A percentile compares a stretch with the other conserved stretches of the same genome.
These are phyloP conservation scores for Bruchidius siliquastri DNA, from an alignment of 2,888 invertebrate genomes.

Conservation along the genomic window DNA sequence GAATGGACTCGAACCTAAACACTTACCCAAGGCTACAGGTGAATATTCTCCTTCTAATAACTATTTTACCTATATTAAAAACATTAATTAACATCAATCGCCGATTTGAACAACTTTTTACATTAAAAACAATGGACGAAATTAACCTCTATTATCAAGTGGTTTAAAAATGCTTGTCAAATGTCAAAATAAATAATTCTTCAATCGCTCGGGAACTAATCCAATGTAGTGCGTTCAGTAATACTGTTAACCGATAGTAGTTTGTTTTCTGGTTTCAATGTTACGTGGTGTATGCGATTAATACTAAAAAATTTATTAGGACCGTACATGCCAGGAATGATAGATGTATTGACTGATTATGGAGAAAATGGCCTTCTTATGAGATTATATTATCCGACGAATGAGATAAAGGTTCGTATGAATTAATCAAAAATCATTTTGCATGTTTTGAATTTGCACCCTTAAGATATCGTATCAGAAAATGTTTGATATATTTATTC, in stretches of 20 bases:
- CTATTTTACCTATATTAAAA: conserved; percentile 6
- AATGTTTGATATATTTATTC: too few relatives aligned
- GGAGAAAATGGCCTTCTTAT: conserved; percentile 52
- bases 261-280: neutral
- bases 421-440: neutral
- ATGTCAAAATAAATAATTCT: too few relatives aligned
- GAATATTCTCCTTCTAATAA: conserved; percentile 14
- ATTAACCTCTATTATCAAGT: neutral
- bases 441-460: too few relatives aligned
- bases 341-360: conserved; percentile 56
- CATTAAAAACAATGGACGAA: neutral
- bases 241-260: too few relatives aligned
- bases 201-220: neutral
- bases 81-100: neutral
- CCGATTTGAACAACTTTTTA: neutral
- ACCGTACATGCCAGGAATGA: conserved; percentile 53
- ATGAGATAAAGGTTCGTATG: conserved; percentile 31
- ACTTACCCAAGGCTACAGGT: conserved; percentile 29
- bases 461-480: too few relatives aligned
- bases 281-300: neutral
- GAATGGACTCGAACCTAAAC: conserved; percentile 17
- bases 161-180: neutral
- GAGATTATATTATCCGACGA: conserved; percentile 56
- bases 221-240: neutral
- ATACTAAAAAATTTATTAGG: conserved; percentile 40